Evolutionary conservation across 1,140 invertebrate genomes (phyloP).

Genomic region (Panagrolaimus sp.): DNA sequence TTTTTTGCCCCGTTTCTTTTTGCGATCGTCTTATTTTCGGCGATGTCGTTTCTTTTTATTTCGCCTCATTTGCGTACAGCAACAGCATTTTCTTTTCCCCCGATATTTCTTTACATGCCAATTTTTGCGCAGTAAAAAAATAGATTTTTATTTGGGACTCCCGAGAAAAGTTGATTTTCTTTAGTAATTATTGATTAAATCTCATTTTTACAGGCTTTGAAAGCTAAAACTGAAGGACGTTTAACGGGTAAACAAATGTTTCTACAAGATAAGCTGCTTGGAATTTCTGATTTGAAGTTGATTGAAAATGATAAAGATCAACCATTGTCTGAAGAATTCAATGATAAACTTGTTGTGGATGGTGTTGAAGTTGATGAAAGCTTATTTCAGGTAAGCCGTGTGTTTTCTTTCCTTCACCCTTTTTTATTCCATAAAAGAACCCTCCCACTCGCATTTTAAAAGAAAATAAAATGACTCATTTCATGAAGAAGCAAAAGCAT

Average conservation of each 20-base stretch:
- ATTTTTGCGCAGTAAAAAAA: too few species aligned
- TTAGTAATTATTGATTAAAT: too few species aligned
- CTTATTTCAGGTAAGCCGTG: slow-evolving; percentile 40
- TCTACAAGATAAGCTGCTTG: slow-evolving; percentile 40
- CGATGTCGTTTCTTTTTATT: too few species aligned
- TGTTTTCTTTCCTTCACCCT: not conserved
- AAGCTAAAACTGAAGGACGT: slow-evolving; percentile 38
- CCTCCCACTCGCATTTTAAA: not conserved
- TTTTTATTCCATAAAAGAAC: too few species aligned
- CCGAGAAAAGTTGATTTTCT: too few species aligned
- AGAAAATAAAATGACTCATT: too few species aligned
- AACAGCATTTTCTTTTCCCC: too few species aligned
- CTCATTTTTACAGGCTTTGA: slow-evolving; percentile 28
- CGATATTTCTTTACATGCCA: too few species aligned
- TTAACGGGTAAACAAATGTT: slow-evolving; percentile 46
- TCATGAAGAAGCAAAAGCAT: not conserved
- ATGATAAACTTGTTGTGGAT: slow-evolving; percentile 21
- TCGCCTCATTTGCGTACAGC: too few species aligned
- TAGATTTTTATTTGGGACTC: too few species aligned
- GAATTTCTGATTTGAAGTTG: slow-evolving; percentile 44
- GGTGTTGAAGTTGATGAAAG: slow-evolving; percentile 48
- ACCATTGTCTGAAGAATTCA: slow-evolving; percentile 1
- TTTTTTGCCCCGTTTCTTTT: too few species aligned
- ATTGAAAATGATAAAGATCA: slow-evolving; percentile 23
- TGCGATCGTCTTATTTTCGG: too few species aligned